Evolutionary conservation across 2,888 invertebrate genomes (phyloP).

Genomic region (Lamellibrachia columna): DNA sequence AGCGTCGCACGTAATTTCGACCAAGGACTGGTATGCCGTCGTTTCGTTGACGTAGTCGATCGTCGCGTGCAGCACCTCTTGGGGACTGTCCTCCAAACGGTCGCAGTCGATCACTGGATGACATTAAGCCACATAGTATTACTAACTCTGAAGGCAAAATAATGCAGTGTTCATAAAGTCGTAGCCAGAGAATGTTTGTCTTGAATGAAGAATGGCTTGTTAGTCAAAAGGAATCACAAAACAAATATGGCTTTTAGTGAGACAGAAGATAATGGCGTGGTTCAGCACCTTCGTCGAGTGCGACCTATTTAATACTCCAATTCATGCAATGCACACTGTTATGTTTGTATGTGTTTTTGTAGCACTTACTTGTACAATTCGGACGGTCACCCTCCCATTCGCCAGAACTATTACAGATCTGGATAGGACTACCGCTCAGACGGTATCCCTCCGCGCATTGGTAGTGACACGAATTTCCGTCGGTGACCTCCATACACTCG

Average conservation of each 20-base stretch:
- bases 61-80: conserved; percentile 32
- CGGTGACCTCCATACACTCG: conserved; percentile 37
- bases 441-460: conserved; percentile 40
- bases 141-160: too few relatives aligned
- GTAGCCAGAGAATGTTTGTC: too few relatives aligned
- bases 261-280: too few relatives aligned
- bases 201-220: too few relatives aligned
- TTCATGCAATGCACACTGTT: too few relatives aligned
- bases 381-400: conserved; percentile 46
- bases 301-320: too few relatives aligned
- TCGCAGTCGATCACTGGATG: conserved; percentile 45
- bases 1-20: conserved; percentile 38
- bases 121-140: not conserved
- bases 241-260: too few relatives aligned
- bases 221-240: too few relatives aligned
- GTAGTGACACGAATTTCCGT: conserved; percentile 40
- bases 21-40: conserved; percentile 41
- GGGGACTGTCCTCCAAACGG: conserved; percentile 33
- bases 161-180: too few relatives aligned
- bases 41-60: conserved; percentile 39
- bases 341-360: too few relatives aligned
- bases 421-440: conserved; percentile 44
- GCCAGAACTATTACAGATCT: conserved; percentile 45
- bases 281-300: too few relatives aligned
- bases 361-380: conserved; percentile 43